phyloP scores from a whole-genome alignment of 2,113 vertebrate genomes.

The Ailuropoda melanoleuca region DNA sequence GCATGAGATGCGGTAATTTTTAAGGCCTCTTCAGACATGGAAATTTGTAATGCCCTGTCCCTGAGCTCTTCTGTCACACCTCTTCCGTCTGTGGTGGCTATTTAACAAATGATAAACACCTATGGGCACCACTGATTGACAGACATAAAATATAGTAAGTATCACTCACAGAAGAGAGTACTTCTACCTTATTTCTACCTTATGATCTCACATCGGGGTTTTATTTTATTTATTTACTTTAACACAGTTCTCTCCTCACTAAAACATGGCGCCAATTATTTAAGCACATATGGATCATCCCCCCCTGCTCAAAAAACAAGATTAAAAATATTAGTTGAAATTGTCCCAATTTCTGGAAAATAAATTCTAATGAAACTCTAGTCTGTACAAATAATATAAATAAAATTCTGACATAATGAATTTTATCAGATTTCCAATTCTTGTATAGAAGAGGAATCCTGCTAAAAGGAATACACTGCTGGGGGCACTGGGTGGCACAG shows the following conservation, averaged over 20 bases:
- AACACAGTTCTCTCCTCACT: background rate
- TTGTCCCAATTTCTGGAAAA: background rate
- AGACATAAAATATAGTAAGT: background rate
- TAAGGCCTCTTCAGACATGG: background rate
- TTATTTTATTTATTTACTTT: background rate
- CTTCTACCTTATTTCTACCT: background rate
- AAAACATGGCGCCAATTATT: background rate
- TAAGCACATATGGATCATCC: background rate
- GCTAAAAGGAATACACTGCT: background rate
- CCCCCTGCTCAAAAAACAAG: background rate
- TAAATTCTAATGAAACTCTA: background rate
- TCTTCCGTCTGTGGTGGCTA: background rate
- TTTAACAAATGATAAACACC: background rate
- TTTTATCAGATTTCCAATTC: background rate
- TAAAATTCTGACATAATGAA: background rate
- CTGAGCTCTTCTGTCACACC: background rate
- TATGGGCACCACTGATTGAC: background rate
- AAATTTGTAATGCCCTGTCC: background rate
- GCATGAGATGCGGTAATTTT: background rate
- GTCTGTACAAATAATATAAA: background rate
- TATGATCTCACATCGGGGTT: background rate
- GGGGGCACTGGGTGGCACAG: background rate
- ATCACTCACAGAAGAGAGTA: background rate
- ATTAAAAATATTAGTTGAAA: background rate
- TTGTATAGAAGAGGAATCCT: background rate